Evolutionary conservation across 2,797 vertebrate species (phyloP).

Genomic region (Enteromius thamalakanensis): DNA sequence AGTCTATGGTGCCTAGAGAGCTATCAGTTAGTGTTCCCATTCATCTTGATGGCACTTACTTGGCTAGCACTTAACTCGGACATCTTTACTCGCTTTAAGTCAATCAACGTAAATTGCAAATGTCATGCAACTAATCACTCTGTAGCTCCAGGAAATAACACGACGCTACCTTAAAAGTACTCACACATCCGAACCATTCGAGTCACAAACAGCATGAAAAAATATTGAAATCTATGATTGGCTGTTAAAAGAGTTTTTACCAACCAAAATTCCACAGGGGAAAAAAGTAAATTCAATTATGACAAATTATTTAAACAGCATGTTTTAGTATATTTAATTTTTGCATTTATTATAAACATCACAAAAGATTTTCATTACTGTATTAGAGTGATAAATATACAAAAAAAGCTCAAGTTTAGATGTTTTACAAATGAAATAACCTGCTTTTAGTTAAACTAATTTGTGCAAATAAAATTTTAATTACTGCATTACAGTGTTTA

Average conservation of each 20-base stretch:
- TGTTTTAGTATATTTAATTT: background rate
- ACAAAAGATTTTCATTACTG: background rate
- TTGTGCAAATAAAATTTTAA: background rate
- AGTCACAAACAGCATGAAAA: background rate
- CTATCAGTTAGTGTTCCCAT: background rate
- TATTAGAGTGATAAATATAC: background rate
- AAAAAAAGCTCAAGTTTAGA: background rate
- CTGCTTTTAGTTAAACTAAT: background rate
- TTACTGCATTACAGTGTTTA: background rate
- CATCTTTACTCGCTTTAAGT: background rate
- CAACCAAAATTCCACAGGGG: background rate
- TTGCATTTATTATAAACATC: background rate
- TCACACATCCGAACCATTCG: background rate
- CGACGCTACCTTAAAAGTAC: background rate
- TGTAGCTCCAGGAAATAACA: background rate
- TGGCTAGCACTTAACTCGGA: background rate
- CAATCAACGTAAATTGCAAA: background rate
- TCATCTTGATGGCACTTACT: background rate
- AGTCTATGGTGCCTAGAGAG: background rate
- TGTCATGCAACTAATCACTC: slow-evolving; percentile 2
- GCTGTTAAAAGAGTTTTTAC: background rate
- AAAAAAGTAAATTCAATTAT: background rate
- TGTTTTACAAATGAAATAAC: background rate
- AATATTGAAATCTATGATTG: background rate
- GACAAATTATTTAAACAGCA: background rate